These are phyloP conservation scores for Tautogolabrus adspersus DNA, from an alignment of 2,113 vertebrate genomes.

Conservation along the genomic window DNA sequence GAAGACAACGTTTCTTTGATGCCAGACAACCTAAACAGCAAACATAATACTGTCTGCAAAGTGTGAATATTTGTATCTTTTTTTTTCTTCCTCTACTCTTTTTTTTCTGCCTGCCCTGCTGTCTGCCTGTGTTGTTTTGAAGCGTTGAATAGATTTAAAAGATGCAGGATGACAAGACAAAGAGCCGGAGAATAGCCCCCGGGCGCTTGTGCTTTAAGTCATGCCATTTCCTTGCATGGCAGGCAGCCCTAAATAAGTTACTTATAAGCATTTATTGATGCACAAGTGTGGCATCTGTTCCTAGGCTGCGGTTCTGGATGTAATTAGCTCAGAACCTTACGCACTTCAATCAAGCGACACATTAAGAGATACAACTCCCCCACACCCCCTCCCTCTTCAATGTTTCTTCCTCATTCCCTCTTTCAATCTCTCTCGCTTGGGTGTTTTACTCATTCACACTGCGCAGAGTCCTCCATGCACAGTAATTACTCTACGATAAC, in stretches of 20 bases:
- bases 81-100: slow-evolving; percentile 50
- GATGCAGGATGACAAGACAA: slow-evolving; percentile 87
- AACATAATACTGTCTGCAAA: slow-evolving; percentile 79
- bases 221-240: slow-evolving; percentile 86
- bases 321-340: slow-evolving; percentile 83
- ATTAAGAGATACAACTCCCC: slow-evolving; percentile 71
- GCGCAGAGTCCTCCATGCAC: slow-evolving; percentile 68
- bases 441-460: slow-evolving; percentile 76
- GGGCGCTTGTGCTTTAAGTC: slow-evolving; percentile 84
- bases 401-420: slow-evolving; percentile 65
- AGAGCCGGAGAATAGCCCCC: slow-evolving; percentile 80
- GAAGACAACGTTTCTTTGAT: slow-evolving; percentile 74
- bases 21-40: slow-evolving; percentile 72
- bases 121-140: slow-evolving; percentile 84
- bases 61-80: slow-evolving; percentile 80
- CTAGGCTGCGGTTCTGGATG: slow-evolving; percentile 78
- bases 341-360: slow-evolving; percentile 82
- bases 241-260: slow-evolving; percentile 87
- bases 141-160: slow-evolving; percentile 84
- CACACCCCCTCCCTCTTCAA: slow-evolving; percentile 29
- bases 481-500: slow-evolving; percentile 79
- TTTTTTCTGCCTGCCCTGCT: slow-evolving; percentile 71
- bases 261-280: slow-evolving; percentile 88
- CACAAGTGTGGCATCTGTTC: slow-evolving; percentile 86
- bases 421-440: slow-evolving; percentile 70